Percentiles rank a stretch among this genome's conserved stretches.
Evolutionary conservation across 53 echinoderm and acorn worm genomes (phyloP).

Genomic region (Mesocentrotus franciscanus): DNA sequence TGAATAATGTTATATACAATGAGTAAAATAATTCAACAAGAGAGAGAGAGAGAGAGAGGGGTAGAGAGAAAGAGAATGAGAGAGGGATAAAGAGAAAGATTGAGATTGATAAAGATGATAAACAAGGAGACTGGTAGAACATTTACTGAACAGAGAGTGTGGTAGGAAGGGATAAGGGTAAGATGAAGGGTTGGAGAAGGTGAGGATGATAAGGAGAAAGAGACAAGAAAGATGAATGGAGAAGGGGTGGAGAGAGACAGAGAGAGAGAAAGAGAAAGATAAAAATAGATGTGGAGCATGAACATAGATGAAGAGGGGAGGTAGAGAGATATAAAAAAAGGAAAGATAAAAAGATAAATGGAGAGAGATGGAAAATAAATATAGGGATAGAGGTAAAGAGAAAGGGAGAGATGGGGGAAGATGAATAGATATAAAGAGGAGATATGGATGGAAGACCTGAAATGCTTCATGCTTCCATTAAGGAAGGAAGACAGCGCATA

Average conservation of each 20-base stretch:
- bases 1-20: too few species aligned
- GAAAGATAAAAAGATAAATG: background rate
- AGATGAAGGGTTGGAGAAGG: background rate
- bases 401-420: background rate
- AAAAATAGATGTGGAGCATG: background rate
- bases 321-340: background rate
- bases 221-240: background rate
- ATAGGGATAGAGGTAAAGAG: background rate
- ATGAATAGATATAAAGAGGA: background rate
- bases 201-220: background rate
- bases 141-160: too few species aligned
- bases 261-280: background rate
- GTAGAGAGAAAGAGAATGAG: too few species aligned
- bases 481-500: conserved; percentile 29
- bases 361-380: background rate
- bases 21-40: too few species aligned
- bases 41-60: too few species aligned
- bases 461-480: conserved; percentile 28
- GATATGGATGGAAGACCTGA: background rate
- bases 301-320: background rate
- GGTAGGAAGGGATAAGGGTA: too few species aligned
- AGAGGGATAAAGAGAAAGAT: too few species aligned
- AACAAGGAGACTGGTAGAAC: too few species aligned
- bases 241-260: background rate
- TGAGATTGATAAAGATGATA: too few species aligned